Base-by-base conservation (phyloP, 2,113 vertebrate species). In the Calypte anna region DNA sequence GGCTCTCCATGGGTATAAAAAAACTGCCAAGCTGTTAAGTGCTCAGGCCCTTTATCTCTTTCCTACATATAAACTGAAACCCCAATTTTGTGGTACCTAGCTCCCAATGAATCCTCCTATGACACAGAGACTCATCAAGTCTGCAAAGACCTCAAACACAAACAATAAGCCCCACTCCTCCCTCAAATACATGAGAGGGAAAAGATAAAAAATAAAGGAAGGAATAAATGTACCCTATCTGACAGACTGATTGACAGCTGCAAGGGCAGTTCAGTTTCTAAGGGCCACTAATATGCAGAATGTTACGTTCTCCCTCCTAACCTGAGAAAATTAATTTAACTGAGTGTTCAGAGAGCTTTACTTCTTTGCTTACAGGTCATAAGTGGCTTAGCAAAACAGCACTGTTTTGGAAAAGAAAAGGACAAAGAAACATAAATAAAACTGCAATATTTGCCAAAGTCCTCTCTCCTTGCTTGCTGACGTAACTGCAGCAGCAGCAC, bases 241-340 rank as follows among this genome's bases (percentile, higher is more conserved):
- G 44, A 44, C 58, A 66, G 36, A 14, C 33, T 46, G 67, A 75
- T 13, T 73, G 68, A 78, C 50, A 84, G 43, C 36, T 70, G 38
- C 40, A 94, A 85, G 50, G 19, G 24, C 82, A 77, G n/a, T 81
- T 82, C 68, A 43, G 9, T 93, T 90, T 88, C 51, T 67, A 57
- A 12, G 53, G 22, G 43, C 67, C 76, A 77, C 67, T 91, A 77
- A 94, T 46, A 86, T 80, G 40, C 17, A 91, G 55, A 86, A 86
- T 55, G 83, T 62, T 43, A 28, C 91, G 85, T 77, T 91, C 51
- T 33, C 43, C 2, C 75, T 67, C 51, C n/a, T 25, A 76, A 62
- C n/a, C 38, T 55, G 63, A 77, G 90, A 86, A 76, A 93, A 90
- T 76, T n/a, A 64, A 95, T 81, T 92, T 50, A 63, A 86, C 27